Evolutionary conservation across 2,113 vertebrate species (phyloP).

Genomic region (Cyprinodon brontotheroides): DNA sequence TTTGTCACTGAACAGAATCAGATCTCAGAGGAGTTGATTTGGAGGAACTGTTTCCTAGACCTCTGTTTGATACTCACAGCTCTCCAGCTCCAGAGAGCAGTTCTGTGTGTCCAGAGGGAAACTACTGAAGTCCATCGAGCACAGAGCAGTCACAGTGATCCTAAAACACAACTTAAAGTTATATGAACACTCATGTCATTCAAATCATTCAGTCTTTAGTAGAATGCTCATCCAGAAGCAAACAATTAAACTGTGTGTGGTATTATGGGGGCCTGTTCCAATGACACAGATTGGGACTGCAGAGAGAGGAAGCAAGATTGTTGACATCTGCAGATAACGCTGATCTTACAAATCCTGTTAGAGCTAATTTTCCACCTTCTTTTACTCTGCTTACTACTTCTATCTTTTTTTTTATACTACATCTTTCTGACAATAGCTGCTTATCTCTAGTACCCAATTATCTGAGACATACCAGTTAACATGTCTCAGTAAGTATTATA

Average conservation of each 20-base stretch:
- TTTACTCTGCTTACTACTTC: background rate
- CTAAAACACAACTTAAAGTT: conserved; percentile 73
- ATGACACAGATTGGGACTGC: background rate
- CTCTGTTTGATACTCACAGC: conserved; percentile 84
- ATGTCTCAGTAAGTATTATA: no score
- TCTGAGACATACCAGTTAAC: no score
- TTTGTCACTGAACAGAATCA: background rate
- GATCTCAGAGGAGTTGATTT: background rate
- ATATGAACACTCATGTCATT: conserved; percentile 24
- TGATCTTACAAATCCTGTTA: background rate
- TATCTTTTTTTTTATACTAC: no score
- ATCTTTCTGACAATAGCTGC: no score
- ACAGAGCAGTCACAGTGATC: conserved; percentile 92
- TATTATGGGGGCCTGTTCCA: background rate
- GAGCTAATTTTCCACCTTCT: background rate
- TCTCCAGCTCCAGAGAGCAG: conserved; percentile 92
- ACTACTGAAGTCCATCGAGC: conserved; percentile 93
- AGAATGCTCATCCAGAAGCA: background rate
- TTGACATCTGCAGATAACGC: background rate
- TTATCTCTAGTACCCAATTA: no score
- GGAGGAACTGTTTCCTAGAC: background rate
- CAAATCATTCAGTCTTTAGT: background rate
- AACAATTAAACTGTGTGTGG: background rate
- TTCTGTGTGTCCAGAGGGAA: conserved; percentile 95
- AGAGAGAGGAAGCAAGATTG: background rate